Evolutionary conservation across 1,140 invertebrate species (phyloP).

Genomic region (Formica exsecta): DNA sequence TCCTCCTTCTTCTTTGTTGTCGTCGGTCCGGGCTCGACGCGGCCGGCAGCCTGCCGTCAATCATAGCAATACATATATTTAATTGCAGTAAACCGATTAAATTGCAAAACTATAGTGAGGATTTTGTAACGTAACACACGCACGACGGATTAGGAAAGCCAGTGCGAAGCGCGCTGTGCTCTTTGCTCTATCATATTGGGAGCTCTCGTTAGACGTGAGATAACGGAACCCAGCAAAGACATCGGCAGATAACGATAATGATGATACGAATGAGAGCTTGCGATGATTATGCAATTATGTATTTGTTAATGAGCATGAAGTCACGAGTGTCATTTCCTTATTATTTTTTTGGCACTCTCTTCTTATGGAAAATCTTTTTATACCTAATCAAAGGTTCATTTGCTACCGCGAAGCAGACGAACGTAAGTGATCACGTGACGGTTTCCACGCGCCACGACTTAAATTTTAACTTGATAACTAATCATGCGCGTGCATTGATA

Average conservation of each 20-base stretch:
- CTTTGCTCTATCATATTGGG: conserved; percentile 8
- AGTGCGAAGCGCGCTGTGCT: background rate
- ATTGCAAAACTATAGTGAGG: conserved; percentile 39
- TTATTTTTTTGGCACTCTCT: background rate
- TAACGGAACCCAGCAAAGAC: conserved; percentile 27
- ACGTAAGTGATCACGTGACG: too few species aligned
- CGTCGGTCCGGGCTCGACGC: conserved; percentile 52
- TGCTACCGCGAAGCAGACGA: background rate
- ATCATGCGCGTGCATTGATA: background rate
- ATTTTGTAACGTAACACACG: conserved; percentile 40
- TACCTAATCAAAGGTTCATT: background rate
- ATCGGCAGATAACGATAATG: conserved; percentile 16
- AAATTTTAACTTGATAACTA: background rate
- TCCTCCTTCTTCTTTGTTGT: background rate
- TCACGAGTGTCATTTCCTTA: background rate
- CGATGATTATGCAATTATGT: background rate
- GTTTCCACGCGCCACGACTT: background rate
- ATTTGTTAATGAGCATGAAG: background rate
- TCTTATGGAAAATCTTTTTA: background rate
- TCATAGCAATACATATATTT: conserved; percentile 45
- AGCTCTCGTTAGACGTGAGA: conserved; percentile 8
- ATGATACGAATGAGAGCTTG: background rate
- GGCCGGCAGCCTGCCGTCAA: conserved; percentile 54
- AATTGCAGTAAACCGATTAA: conserved; percentile 7
- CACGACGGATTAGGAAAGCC: conserved; percentile 41